Evolutionary conservation across 2,113 vertebrate genomes (phyloP), one percentile per base, ranked within the genome.

Genomic region (Hippoglossus stenolepis): DNA sequence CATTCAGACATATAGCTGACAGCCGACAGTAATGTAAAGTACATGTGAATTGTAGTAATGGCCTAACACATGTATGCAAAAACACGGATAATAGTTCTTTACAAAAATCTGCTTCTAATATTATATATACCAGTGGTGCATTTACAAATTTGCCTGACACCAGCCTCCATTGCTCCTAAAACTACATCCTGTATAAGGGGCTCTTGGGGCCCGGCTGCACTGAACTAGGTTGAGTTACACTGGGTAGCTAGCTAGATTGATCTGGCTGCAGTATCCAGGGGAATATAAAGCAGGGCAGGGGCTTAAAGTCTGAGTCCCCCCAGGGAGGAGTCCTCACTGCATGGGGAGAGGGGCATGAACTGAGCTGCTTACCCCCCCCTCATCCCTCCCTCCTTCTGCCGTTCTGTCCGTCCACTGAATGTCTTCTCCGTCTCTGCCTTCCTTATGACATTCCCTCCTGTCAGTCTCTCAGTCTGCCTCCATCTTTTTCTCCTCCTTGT

Each of bases 221-320:
- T 76, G 83, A 92, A 84, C 74, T 82, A 84, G 87, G 89, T 83
- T 90, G 86, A 90, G 86, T 79, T 86, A 82, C 85, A 83, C 71
- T 28, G 79, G 87, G 77, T 85, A 83, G 86, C 87, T 77, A 43
- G 91, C 85, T 74, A 87, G 79, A 88, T 90, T 91, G 91, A 90
- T 89, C 96, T 97, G 97, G 96, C 96, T 98, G 90, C 87, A 83
- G 90, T 80, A 90, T 86, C 85, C 79, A 94, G 94, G 89, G 98
- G 97, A 97, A 98, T 98, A 97, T 97, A 97, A 99, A 99, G 96
- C 96, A 98, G 96, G 91, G 94, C 67, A 79, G 95, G 95, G 95
- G 95, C 96, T 99, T 97, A 97, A 96, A 98, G 96, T 95, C 94
- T 95, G 94, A 90, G 79, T 86, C 77, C 87, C 96, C 96, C 82